Base-by-base conservation (phyloP, 2,888 invertebrate species). In the Drosophila hamatofila region DNA sequence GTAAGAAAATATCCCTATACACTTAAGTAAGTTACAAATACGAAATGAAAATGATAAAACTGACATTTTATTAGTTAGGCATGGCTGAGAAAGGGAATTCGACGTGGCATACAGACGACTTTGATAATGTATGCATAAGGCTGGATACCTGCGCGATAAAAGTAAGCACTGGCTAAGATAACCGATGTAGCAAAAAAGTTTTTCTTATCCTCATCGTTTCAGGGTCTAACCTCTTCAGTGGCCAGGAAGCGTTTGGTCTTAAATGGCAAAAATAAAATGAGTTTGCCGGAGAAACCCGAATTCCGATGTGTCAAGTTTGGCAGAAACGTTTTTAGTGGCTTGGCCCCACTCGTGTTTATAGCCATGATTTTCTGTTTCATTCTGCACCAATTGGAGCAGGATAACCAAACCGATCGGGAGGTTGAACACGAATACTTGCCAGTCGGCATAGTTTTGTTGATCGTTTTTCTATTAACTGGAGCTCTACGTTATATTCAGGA, bases 261-360 rank as follows among this genome's bases (percentile, higher is more conserved):
- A 1, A 30, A 72, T 12, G 89, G 89, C 0, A 61, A 70, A 14
- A 83, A 83, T 49, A 49, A 33, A 33, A 49, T 49, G 18, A 49
- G 18, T 3, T 14, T 49, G 7, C 60, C 58, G 3, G 16, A 27
- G 2, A 23, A 18, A 0, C 44, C 35, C 0, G 41, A 59, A 1
- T 14, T 39, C 7, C n/a, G 23, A 0, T 2, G 42, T 3, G 3
- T 3, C 0, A 60, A 21, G 1, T 76, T 33, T 46, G 0, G 57
- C 0, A 11, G n/a, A 0, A 55, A 69, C n/a, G 73, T 69, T 25
- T 81, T 83, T 12, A 9, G n/a, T 27, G 49, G 42, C 16, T 55
- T 75, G 12, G 79, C 72, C 2, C 0, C 27, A 8, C 3, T 65
- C 0, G n/a, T 56, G 0, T 41, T 87, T 1, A 1, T 72, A 0